phyloP scores from a whole-genome alignment of 2,797 vertebrate genomes.

The Aphelocoma californica region DNA sequence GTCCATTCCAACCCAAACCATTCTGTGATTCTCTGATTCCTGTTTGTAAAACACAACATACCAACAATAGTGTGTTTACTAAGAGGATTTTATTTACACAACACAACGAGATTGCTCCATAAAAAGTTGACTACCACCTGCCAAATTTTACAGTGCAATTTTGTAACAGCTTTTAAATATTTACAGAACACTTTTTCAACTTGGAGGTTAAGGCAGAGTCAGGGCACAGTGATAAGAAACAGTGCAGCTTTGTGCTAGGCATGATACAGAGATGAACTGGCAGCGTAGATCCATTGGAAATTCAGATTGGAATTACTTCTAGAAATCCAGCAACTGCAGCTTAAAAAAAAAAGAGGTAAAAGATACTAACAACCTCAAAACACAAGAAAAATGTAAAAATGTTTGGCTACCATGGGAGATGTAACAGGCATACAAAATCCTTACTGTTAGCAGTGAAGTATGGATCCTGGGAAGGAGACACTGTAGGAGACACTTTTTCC shows the following conservation, averaged over 20 bases:
- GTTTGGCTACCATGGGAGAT: neutral
- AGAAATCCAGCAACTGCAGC: neutral
- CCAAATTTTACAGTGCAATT: conserved; percentile 42
- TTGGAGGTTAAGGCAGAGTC: conserved; percentile 55
- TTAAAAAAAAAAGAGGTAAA: neutral
- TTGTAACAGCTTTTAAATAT: conserved; percentile 42
- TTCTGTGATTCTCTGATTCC: neutral
- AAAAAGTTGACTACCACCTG: conserved; percentile 32
- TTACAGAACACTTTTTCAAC: conserved; percentile 39
- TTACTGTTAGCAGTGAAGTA: neutral
- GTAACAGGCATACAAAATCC: neutral
- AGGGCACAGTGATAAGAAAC: conserved; percentile 64
- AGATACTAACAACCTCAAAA: neutral
- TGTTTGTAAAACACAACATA: neutral
- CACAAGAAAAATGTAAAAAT: neutral
- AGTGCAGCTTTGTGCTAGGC: conserved; percentile 36
- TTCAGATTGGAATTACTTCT: neutral
- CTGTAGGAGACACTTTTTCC: neutral
- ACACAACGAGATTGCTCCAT: neutral
- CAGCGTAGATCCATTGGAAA: neutral
- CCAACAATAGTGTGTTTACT: neutral
- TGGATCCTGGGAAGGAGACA: neutral
- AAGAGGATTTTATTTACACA: conserved; percentile 64
- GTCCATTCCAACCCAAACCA: neutral
- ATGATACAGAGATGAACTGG: neutral